Base-by-base conservation (phyloP, 2,113 vertebrate genomes). In the Cyprinodon brontotheroides region DNA sequence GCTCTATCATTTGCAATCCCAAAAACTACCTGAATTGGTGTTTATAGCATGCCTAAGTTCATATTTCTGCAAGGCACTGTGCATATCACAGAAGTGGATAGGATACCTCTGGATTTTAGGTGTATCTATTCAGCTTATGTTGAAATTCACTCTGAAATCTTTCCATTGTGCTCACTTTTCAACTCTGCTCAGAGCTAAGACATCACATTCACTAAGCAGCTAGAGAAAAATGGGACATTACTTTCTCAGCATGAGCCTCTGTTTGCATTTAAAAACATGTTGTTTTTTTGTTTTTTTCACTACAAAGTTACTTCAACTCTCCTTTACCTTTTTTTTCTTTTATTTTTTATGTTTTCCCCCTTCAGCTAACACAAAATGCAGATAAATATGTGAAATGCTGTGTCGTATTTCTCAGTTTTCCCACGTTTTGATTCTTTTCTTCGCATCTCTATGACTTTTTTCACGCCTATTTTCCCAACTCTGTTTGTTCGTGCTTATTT, bases 81-180 rank as follows among this genome's bases (percentile, higher is more conserved):
- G n/a, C 37, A 64, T 20, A 10, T 63, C 38, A 40, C 72, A 72
- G 67, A 70, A 57, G n/a, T 39, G 57, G 22, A 1, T 39, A 41
- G 48, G 38, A 67, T 64, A 67, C 61, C 4, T 38, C 57, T 70
- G 59, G 38, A 73, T 39, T 78, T 69, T 4, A 40, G 70, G 67
- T 67, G 67, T 62, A 72, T 48, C 50, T 45, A 9, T 45, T 65
- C 57, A 40, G 62, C 65, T 43, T n/a, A 79, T 57, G 15, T n/a
- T 78, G 71, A 53, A 68, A 64, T 81, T 59, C 60, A 3, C 12
- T 77, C 78, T 87, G 70, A 80, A 81, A 88, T 84, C 85, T 74
- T 83, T 71, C 85, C 84, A 86, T 80, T 85, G 79, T 70, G 47
- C 63, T 38, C 73, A 67, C 79, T 82, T 74, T 65, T 37, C 66